Evolutionary conservation across 2,113 vertebrate species (phyloP).

Genomic region (Macaca mulatta): DNA sequence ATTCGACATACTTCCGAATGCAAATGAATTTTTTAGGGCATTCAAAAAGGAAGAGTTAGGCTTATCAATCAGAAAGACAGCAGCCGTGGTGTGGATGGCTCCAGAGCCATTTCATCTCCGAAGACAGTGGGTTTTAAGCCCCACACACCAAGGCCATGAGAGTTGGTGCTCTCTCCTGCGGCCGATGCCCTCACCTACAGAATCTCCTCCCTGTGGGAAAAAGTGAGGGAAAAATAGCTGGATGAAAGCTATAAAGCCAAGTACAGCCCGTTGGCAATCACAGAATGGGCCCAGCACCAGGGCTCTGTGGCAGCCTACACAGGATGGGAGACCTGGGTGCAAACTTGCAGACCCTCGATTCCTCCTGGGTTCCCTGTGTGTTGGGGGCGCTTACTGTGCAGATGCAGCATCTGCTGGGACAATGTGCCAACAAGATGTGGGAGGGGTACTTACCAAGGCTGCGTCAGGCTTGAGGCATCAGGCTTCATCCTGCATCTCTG

Average conservation of each 20-base stretch:
- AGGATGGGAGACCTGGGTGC: neutral
- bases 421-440: rapidly evolving
- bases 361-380: too few relatives aligned
- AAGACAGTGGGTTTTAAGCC: neutral
- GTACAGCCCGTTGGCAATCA: rapidly evolving
- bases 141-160: rapidly evolving
- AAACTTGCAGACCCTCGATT: rapidly evolving
- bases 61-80: neutral
- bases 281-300: rapidly evolving
- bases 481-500: neutral
- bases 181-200: too few relatives aligned
- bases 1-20: neutral
- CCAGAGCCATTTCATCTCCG: rapidly evolving
- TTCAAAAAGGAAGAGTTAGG: neutral
- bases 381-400: too few relatives aligned
- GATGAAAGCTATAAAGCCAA: too few relatives aligned
- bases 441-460: neutral
- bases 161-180: rapidly evolving
- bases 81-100: rapidly evolving
- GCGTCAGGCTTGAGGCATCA: rapidly evolving
- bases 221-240: too few relatives aligned
- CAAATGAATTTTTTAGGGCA: neutral
- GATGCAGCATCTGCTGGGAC: rapidly evolving
- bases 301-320: rapidly evolving
- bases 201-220: too few relatives aligned